These are phyloP conservation scores for Cistogaster globosa DNA, from an alignment of 2,888 invertebrate genomes.

Conservation along the genomic window DNA sequence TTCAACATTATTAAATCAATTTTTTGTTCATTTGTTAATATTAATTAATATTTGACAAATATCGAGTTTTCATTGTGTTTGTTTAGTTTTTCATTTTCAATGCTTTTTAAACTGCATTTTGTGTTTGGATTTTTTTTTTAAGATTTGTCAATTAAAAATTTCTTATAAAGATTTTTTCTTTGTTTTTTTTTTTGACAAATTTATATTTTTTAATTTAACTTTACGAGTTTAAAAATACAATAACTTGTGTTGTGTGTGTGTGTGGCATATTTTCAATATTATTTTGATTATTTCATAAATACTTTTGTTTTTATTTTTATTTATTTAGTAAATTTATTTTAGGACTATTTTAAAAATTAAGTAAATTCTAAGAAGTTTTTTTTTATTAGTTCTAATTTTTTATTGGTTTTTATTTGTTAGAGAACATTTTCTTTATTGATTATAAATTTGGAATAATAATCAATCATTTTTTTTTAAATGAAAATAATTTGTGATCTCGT, in stretches of 20 bases:
- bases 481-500: constrained; percentile 20
- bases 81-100: constrained; percentile 7
- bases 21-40: constrained; percentile 53
- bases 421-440: constrained; percentile 37
- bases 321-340: constrained; percentile 68
- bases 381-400: constrained; percentile 53
- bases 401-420: constrained; percentile 25
- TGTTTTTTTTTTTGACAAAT: constrained; percentile 49
- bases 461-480: too few relatives aligned
- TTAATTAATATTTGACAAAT: constrained; percentile 69
- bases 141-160: constrained; percentile 62
- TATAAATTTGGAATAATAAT: constrained; percentile 37
- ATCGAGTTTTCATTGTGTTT: constrained; percentile 49
- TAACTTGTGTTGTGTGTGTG: constrained; percentile 63
- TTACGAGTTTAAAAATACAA: constrained; percentile 67
- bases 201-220: constrained; percentile 44
- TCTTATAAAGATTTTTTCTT: not conserved
- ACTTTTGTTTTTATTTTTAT: constrained; percentile 71
- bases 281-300: constrained; percentile 75
- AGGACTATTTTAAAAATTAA: constrained; percentile 70
- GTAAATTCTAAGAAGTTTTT: constrained; percentile 71
- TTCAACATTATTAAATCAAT: constrained; percentile 70
- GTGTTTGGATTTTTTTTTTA: constrained; percentile 23
- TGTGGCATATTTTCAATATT: constrained; percentile 73
- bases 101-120: constrained; percentile 50